A percentile compares a stretch with the other conserved stretches of the same genome.
These are phyloP conservation scores for Tinea semifulvella DNA, from an alignment of 2,888 invertebrate genomes.

Conservation along the genomic window DNA sequence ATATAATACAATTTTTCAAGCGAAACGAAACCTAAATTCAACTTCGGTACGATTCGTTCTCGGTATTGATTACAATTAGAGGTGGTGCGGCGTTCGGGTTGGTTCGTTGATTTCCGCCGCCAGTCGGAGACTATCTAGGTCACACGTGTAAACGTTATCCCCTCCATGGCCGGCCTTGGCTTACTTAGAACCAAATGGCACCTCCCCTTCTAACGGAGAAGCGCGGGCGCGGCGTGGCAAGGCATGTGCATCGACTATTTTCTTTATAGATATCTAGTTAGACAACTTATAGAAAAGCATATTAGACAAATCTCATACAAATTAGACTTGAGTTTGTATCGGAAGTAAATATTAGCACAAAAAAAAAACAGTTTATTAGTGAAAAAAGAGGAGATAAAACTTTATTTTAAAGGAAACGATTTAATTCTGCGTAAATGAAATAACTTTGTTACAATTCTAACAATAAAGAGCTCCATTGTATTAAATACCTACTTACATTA, in stretches of 20 bases:
- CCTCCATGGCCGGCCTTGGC: slow-evolving; percentile 61
- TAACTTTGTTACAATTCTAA: no score
- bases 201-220: slow-evolving; percentile 38
- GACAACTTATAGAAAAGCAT: not conserved
- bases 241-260: not conserved
- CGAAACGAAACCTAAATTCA: slow-evolving; percentile 4
- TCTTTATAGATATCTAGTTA: not conserved
- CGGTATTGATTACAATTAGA: slow-evolving; percentile 42
- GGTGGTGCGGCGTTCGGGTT: slow-evolving; percentile 30
- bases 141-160: slow-evolving; percentile 66
- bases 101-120: slow-evolving; percentile 42
- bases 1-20: not conserved
- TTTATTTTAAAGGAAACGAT: no score
- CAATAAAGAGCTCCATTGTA: no score
- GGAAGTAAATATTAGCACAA: no score
- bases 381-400: no score
- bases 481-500: no score
- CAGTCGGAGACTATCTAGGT: slow-evolving; percentile 55
- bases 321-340: no score
- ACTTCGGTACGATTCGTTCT: slow-evolving; percentile 20
- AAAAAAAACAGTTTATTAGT: no score
- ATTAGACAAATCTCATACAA: not conserved
- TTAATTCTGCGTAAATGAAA: no score
- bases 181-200: slow-evolving; percentile 54
- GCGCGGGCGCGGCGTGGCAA: slow-evolving; percentile 3